phyloP scores from a whole-genome alignment of 1,140 invertebrate species.

The Gonatopus flavifemur region DNA sequence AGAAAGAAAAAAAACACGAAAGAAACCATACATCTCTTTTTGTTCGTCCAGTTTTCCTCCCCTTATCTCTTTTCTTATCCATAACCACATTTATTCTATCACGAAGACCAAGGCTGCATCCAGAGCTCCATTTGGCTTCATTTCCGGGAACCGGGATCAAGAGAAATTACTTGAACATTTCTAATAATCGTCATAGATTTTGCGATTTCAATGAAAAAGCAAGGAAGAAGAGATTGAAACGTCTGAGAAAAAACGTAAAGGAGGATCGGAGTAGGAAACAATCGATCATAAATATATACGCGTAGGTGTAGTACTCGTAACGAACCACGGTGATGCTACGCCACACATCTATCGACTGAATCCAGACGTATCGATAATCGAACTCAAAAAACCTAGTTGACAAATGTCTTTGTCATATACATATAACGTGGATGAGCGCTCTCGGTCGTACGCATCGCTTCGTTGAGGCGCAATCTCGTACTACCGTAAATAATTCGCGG shows the following conservation, averaged over 20 bases:
- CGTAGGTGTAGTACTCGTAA: too few relatives aligned
- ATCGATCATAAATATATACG: constrained; percentile 25
- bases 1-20: too few relatives aligned
- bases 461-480: constrained; percentile 4
- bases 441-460: too few relatives aligned
- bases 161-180: constrained; percentile 15
- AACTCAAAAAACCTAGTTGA: constrained; percentile 25
- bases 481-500: constrained; percentile 30
- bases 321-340: constrained; percentile 3
- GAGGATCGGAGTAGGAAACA: constrained; percentile 24
- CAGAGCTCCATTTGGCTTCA: constrained; percentile 4
- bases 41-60: too few relatives aligned
- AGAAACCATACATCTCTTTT: too few relatives aligned
- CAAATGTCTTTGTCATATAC: constrained; percentile 31
- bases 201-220: constrained; percentile 4
- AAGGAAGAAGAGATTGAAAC: constrained; percentile 9
- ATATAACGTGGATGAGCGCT: too few relatives aligned
- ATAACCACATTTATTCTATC: too few relatives aligned
- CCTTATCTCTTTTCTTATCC: too few relatives aligned
- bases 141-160: constrained; percentile 6
- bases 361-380: constrained; percentile 28
- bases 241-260: constrained; percentile 2
- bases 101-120: neutral
- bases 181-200: constrained; percentile 24
- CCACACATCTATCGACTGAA: constrained; percentile 18